A percentile compares a stretch with the other conserved stretches of the same genome.
phyloP scores from a whole-genome alignment of 2,797 vertebrate species.

The Tiaroga cobitis region DNA sequence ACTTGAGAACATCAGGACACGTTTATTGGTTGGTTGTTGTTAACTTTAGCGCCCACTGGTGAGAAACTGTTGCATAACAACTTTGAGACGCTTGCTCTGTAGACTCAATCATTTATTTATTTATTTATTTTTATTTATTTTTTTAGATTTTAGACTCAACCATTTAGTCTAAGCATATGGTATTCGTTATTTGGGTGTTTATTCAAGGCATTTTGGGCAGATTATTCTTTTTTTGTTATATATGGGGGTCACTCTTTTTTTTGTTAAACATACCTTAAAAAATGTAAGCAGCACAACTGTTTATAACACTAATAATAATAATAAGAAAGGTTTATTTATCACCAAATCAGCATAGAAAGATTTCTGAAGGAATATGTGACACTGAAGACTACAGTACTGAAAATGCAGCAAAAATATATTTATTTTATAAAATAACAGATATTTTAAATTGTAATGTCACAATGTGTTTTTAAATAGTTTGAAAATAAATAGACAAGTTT shows the following conservation, averaged over 20 bases:
- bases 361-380: neutral
- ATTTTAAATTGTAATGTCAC: neutral
- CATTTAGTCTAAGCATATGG: neutral
- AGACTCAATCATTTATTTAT: neutral
- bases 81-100: neutral
- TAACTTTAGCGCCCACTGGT: conserved; percentile 1
- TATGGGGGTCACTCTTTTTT: neutral
- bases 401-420: neutral
- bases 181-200: neutral
- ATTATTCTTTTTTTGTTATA: neutral
- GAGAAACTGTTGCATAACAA: neutral
- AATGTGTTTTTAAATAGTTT: neutral
- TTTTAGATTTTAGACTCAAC: neutral
- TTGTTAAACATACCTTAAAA: neutral
- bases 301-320: neutral
- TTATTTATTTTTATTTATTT: neutral
- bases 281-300: neutral
- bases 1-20: neutral
- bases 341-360: neutral
- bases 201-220: neutral
- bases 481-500: no score
- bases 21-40: neutral
- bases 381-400: neutral
- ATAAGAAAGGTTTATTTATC: neutral
- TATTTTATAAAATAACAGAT: neutral